phyloP scores from a whole-genome alignment of 1,140 invertebrate species.

The Cydia amplana region DNA sequence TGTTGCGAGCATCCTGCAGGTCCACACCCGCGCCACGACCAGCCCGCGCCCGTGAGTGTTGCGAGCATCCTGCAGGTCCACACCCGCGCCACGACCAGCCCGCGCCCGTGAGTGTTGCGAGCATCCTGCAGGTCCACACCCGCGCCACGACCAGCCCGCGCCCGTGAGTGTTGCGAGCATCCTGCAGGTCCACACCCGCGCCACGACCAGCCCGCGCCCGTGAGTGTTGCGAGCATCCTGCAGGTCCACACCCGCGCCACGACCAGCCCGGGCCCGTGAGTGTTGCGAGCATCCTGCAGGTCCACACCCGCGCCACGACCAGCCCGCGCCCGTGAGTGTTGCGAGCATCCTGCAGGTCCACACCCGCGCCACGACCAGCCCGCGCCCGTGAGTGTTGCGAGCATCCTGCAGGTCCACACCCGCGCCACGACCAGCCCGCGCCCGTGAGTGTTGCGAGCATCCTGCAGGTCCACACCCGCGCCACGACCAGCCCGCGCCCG shows the following conservation, averaged over 20 bases:
- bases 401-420: too few relatives aligned
- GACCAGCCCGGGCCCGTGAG: neutral
- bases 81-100: conserved; percentile 65
- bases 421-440: conserved; percentile 79
- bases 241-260: conserved; percentile 81
- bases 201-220: conserved; percentile 72
- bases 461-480: conserved; percentile 69
- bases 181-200: too few relatives aligned
- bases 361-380: conserved; percentile 40
- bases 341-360: conserved; percentile 37
- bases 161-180: neutral
- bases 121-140: conserved; percentile 39
- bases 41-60: too few relatives aligned
- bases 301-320: too few relatives aligned
- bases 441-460: conserved; percentile 61
- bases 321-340: conserved; percentile 25
- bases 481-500: conserved; percentile 74
- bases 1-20: conserved; percentile 50
- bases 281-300: too few relatives aligned
- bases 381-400: neutral
- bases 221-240: conserved; percentile 59
- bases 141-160: conserved; percentile 39
- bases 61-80: too few relatives aligned
- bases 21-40: conserved; percentile 81
- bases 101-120: conserved; percentile 5